Percentiles rank a stretch among this genome's conserved stretches.
These are phyloP conservation scores for Meloidogyne chitwoodi DNA, from an alignment of 1,140 invertebrate species.

Conservation along the genomic window DNA sequence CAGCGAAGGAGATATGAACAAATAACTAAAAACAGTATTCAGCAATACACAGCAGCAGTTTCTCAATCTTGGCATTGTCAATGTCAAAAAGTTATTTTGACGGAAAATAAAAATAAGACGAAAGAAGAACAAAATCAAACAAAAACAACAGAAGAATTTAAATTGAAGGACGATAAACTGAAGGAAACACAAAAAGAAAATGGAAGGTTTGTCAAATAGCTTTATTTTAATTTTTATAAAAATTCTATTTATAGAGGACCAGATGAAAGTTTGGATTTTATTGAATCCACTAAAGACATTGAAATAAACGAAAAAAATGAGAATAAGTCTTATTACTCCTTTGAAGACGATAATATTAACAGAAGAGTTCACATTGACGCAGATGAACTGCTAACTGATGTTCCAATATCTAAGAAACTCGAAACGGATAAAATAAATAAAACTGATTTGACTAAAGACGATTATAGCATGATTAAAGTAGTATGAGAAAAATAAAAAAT, in stretches of 20 bases:
- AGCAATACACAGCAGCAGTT: neutral
- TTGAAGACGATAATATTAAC: neutral
- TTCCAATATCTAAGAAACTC: neutral
- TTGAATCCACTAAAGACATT: neutral
- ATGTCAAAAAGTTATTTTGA: neutral
- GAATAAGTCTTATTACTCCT: neutral
- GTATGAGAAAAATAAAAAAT: too few relatives aligned
- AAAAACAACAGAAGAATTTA: neutral
- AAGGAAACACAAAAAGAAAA: neutral
- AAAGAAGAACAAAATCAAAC: neutral
- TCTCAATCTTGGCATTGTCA: neutral
- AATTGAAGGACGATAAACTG: neutral
- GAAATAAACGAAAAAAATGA: neutral
- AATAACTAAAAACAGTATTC: neutral
- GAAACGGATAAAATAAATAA: neutral
- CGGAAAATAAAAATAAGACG: neutral
- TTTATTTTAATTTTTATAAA: too few relatives aligned
- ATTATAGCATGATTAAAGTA: too few relatives aligned
- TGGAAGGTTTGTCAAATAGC: too few relatives aligned
- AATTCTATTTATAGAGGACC: neutral
- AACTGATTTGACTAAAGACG: neutral
- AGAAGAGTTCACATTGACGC: conserved; percentile 4
- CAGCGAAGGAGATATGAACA: conserved; percentile 16
- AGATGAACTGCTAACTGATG: conserved; percentile 7
- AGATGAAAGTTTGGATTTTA: neutral